phyloP scores from a whole-genome alignment of 2,113 vertebrate species.

The Dasypus novemcinctus region DNA sequence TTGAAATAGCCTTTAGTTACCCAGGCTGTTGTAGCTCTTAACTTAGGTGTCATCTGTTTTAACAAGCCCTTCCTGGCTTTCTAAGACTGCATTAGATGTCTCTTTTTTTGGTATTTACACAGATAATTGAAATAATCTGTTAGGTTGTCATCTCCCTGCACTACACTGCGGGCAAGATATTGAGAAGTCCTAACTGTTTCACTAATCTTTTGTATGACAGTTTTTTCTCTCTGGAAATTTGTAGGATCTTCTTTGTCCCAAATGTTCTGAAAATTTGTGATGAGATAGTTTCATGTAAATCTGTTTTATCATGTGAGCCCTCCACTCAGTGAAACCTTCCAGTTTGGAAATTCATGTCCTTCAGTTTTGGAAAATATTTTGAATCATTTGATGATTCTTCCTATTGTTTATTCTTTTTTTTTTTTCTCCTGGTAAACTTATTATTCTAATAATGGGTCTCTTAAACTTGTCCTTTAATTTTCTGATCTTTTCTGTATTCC shows the following conservation, averaged over 20 bases:
- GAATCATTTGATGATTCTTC: neutral
- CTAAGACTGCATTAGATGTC: neutral
- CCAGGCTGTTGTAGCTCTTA: constrained; percentile 6
- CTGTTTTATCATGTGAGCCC: neutral
- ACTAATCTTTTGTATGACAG: neutral
- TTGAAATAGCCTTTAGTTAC: neutral
- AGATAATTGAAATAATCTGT: constrained; percentile 32
- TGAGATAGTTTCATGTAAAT: neutral
- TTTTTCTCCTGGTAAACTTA: neutral
- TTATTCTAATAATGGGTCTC: neutral
- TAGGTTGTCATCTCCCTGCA: neutral
- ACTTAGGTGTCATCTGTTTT: neutral
- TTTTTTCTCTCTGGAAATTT: neutral
- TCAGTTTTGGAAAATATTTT: constrained; percentile 5
- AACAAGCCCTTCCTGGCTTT: constrained; percentile 26
- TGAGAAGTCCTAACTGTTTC: neutral
- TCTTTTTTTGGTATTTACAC: neutral
- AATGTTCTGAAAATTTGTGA: no score
- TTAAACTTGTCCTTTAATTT: neutral
- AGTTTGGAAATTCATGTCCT: neutral
- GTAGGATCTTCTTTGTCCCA: neutral
- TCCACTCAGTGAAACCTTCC: neutral
- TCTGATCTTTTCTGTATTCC: neutral
- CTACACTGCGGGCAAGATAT: neutral
- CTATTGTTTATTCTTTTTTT: neutral